Percentiles rank a stretch among this genome's conserved stretches.
Evolutionary conservation across 1,140 invertebrate species (phyloP).

Genomic region (Cydia amplana): DNA sequence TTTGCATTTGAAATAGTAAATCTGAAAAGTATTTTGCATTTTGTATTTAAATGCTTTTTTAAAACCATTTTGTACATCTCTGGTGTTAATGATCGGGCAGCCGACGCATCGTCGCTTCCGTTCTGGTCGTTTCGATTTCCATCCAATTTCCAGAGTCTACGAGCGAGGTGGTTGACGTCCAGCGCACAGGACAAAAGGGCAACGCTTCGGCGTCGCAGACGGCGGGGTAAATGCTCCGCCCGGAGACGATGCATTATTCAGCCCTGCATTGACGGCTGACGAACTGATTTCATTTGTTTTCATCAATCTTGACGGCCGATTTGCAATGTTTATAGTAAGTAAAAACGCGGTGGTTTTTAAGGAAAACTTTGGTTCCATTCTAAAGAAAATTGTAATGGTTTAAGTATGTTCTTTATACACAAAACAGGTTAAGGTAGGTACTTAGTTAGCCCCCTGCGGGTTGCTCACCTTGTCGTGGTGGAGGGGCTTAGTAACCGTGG

Average conservation of each 20-base stretch:
- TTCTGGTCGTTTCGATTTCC: constrained; percentile 17
- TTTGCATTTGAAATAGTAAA: no score
- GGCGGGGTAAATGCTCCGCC: constrained; percentile 63
- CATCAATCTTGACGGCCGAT: constrained; percentile 41
- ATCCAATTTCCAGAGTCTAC: constrained; percentile 26
- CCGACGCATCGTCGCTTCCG: constrained; percentile 23
- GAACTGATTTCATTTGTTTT: constrained; percentile 40
- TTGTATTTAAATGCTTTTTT: no score
- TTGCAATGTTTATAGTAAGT: constrained; percentile 43
- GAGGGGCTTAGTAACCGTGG: no score
- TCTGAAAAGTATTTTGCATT: no score
- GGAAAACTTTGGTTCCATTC: not conserved
- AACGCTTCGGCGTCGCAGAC: constrained; percentile 60
- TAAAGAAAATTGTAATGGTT: not conserved
- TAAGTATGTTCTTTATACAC: no score
- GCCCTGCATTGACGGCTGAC: constrained; percentile 57
- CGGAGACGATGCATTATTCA: constrained; percentile 57
- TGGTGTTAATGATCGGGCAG: not conserved
- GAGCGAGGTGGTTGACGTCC: constrained; percentile 26
- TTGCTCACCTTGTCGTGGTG: no score
- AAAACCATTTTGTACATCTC: no score
- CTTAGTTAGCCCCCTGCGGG: no score
- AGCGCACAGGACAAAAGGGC: constrained; percentile 61
- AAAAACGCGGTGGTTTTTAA: not conserved
- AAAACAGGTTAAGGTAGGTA: no score